Conservation (phyloP, 2,113 vertebrate species). For the Amazona guildingii region DNA sequence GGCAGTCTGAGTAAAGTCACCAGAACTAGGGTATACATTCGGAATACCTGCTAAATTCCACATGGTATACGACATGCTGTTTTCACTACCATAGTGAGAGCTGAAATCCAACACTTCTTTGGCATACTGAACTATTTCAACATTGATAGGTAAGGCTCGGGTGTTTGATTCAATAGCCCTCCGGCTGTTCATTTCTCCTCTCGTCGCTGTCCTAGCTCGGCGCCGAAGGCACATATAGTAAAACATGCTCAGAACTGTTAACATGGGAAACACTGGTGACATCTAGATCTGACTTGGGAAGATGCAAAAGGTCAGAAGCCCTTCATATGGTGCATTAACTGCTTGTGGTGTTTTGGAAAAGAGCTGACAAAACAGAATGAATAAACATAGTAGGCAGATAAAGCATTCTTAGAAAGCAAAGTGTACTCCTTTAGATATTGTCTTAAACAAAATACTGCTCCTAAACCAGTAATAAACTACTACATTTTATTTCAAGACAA, state of each 20-base stretch:
- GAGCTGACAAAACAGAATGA: constrained; percentile 68
- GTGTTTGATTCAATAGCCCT: constrained; percentile 89
- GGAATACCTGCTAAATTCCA: constrained; percentile 95
- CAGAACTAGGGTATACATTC: constrained; percentile 95
- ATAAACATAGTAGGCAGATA: neutral
- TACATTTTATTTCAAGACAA: neutral
- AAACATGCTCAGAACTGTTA: constrained; percentile 99
- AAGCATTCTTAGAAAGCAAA: neutral
- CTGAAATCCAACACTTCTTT: constrained; percentile 98
- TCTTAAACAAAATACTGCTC: neutral
- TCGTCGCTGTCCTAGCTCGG: constrained; percentile 91
- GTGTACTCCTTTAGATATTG: neutral
- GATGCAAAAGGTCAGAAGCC: constrained; percentile 67
- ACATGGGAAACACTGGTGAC: constrained; percentile 90
- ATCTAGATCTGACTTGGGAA: constrained; percentile 67
- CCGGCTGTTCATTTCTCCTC: constrained; percentile 92
- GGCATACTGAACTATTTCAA: constrained; percentile 93
- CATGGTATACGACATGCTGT: constrained; percentile 99
- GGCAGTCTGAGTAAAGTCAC: constrained; percentile 97
- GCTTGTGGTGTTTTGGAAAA: constrained; percentile 66
- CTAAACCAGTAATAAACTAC: neutral
- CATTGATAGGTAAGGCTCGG: constrained; percentile 84
- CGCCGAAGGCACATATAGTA: constrained; percentile 99
- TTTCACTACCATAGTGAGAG: constrained; percentile 98
- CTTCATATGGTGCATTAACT: constrained; percentile 63